Conservation (phyloP, 2,888 invertebrate species). For the Metacarcinus magister region DNA sequence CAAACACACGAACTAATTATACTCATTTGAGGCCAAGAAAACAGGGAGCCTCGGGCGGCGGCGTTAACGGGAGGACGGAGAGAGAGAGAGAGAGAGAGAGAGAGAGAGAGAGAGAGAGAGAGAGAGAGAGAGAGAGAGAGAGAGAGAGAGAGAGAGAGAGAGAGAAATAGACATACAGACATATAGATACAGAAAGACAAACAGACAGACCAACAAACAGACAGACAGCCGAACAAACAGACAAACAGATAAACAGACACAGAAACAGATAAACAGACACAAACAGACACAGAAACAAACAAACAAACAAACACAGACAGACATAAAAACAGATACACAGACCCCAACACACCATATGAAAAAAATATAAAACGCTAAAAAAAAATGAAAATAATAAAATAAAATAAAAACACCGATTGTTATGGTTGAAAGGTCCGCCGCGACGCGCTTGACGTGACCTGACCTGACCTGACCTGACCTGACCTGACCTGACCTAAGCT, state of each 20-base stretch:
- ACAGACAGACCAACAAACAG: background rate
- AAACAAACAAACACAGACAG: no score
- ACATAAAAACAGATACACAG: no score
- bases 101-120: conserved; percentile 26
- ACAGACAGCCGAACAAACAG: background rate
- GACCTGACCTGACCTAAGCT: background rate
- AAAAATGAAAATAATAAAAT: background rate
- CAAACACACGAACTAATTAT: conserved; percentile 10
- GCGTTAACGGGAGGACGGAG: background rate
- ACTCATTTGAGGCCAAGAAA: background rate
- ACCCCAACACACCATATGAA: no score
- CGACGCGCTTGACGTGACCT: background rate
- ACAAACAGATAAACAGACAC: no score
- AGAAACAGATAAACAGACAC: no score
- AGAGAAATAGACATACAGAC: background rate
- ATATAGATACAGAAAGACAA: background rate
- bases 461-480: background rate
- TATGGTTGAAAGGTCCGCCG: background rate
- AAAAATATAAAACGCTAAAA: background rate
- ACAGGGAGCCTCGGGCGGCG: background rate
- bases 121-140: conserved; percentile 14
- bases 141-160: background rate
- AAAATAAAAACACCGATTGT: background rate
- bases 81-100: background rate
- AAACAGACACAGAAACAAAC: no score